These are phyloP conservation scores for Urocynchramus pylzowi DNA, from an alignment of 2,113 vertebrate genomes.

Conservation along the genomic window DNA sequence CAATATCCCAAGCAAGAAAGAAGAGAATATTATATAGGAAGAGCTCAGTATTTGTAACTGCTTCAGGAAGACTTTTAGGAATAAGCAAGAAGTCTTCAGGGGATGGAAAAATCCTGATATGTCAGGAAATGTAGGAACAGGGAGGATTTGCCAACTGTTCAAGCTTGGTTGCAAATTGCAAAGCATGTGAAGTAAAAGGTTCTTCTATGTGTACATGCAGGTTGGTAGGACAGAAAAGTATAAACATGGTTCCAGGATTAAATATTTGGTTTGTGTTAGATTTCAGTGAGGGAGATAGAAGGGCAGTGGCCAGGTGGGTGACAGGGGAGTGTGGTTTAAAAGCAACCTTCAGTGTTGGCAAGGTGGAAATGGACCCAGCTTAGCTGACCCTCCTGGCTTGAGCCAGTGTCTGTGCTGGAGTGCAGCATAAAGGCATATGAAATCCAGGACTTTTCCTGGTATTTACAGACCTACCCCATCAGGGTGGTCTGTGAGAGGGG, in stretches of 20 bases:
- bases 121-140: neutral
- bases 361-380: fast-evolving
- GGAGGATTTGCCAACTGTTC: neutral
- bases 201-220: neutral
- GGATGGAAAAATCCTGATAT: neutral
- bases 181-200: neutral
- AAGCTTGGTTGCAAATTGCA: neutral
- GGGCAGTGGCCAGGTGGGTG: neutral
- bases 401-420: neutral
- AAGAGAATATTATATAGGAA: neutral
- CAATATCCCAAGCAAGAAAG: neutral
- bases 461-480: neutral
- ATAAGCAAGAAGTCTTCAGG: neutral
- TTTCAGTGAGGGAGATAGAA: neutral
- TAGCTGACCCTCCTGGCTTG: neutral
- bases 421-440: neutral
- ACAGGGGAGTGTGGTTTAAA: neutral
- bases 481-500: neutral
- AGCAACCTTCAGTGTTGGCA: neutral
- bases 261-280: neutral
- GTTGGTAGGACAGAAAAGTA: neutral
- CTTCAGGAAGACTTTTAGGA: neutral
- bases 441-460: neutral
- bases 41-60: neutral
- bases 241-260: neutral